A percentile compares a stretch with the other conserved stretches of the same genome.
Evolutionary conservation across 2,113 vertebrate genomes (phyloP).

Genomic region (Theristicus caerulescens): DNA sequence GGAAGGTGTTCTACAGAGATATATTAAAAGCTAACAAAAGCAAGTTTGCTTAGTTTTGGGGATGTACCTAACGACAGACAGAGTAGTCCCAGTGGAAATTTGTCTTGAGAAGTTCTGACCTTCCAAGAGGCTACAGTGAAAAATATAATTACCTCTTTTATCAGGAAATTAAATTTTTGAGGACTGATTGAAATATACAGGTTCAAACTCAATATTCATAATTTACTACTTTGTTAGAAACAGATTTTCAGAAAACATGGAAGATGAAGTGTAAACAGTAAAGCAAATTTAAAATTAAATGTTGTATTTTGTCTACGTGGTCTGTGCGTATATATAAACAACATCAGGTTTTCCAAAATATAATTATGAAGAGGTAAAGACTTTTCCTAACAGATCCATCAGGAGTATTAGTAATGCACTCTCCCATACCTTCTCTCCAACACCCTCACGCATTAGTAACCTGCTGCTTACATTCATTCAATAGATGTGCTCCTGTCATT

Average conservation of each 20-base stretch:
- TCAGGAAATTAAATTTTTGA: not conserved
- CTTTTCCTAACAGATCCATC: not conserved
- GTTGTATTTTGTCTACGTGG: not conserved
- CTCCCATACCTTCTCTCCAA: not conserved
- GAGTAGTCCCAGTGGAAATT: not conserved
- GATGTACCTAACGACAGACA: not conserved
- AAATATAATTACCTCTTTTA: not conserved
- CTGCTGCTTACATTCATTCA: conserved; percentile 11
- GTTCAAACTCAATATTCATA: not conserved
- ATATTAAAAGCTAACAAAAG: not conserved
- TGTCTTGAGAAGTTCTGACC: not conserved
- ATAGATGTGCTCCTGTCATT: not conserved
- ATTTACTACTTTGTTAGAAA: not conserved
- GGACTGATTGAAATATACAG: not conserved
- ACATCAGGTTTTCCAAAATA: not conserved
- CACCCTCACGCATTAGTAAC: not conserved
- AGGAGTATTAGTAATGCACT: not conserved
- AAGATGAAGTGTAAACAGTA: not conserved
- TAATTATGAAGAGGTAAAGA: not conserved
- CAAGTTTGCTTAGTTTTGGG: not conserved
- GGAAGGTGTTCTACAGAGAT: not conserved
- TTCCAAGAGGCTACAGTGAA: not conserved
- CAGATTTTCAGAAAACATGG: not conserved
- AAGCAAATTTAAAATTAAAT: not conserved
- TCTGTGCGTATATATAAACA: not conserved